phyloP scores from a whole-genome alignment of 2,113 vertebrate genomes.

The Microtus ochrogaster region DNA sequence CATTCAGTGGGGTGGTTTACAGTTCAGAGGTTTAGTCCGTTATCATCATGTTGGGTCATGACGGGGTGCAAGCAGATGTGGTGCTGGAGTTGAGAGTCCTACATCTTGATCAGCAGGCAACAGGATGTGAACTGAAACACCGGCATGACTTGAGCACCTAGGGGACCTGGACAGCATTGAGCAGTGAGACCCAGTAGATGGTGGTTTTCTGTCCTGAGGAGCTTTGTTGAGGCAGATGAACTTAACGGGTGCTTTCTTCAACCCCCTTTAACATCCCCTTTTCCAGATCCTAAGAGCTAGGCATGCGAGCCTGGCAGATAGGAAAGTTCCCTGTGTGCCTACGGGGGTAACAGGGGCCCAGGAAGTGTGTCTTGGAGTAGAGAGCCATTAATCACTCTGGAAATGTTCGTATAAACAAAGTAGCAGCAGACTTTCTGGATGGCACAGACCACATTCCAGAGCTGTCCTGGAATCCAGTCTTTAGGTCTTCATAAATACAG shows the following conservation, averaged over 20 bases:
- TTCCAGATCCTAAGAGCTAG: neutral
- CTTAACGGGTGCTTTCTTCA: neutral
- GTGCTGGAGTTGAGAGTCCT: neutral
- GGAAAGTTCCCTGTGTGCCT: neutral
- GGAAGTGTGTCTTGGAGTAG: neutral
- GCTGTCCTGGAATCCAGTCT: neutral
- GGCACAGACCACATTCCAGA: neutral
- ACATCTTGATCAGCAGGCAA: neutral
- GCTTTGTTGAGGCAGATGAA: neutral
- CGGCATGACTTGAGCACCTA: neutral
- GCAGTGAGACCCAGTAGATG: too few species aligned
- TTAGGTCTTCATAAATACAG: neutral
- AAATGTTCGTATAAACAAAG: neutral
- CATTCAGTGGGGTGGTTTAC: neutral
- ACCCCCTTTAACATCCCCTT: neutral
- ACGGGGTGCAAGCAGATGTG: neutral
- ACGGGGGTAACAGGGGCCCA: neutral
- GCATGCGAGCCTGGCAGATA: neutral
- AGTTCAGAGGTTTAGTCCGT: neutral
- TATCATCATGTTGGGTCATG: neutral
- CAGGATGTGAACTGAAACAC: neutral
- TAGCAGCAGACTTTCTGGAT: neutral
- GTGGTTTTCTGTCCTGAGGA: neutral
- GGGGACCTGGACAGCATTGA: neutral
- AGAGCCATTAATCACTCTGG: neutral